Base-by-base conservation (phyloP, 2,113 vertebrate genomes). In the Dasyornis broadbenti region DNA sequence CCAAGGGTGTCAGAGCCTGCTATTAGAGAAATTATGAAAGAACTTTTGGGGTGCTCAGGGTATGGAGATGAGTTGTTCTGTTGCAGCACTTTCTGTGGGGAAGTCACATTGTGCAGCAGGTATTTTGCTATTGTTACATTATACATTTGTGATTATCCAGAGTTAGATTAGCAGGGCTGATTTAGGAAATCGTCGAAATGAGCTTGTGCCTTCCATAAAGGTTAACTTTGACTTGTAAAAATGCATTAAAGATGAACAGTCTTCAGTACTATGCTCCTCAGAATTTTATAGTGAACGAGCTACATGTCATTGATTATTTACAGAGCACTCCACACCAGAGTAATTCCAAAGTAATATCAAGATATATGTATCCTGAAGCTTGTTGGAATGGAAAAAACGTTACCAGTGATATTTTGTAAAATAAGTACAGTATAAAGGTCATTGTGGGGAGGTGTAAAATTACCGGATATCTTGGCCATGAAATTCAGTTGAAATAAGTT, bases 251-350 rank as follows among this genome's bases (percentile, higher is more conserved):
- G 92, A 94, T 68, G 90, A 96, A 94, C 64, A 87, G 64, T 93
- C 72, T 89, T 94, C 94, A 89, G 89, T 44, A 69, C 93, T 86
- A 7, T 61, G 78, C 82, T 94, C 79, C 86, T 94, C 93, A 91
- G 92, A 86, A 96, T 96, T 95, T 96, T 89, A 92, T 88, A 94
- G 95, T n/a, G 94, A 97, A 90, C 13, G 94, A 94, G 86, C 89
- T 86, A 89, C 90, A 28, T 86, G 90, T 84, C 96, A 95, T 90
- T 95, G 96, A 95, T 97, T 97, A 97, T 97, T 97, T 97, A 97
- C 92, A 28, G 93, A 95, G 92, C 84, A 23, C 94, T 96, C 95
- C 92, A 92, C 86, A 87, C 76, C 73, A 33, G 64, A 77, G 86
- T 94, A 87, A 92, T 95, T 97, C 92, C 93, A 72, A 95, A 97